These are phyloP conservation scores for Boloria euphrosyne DNA, from an alignment of 2,888 invertebrate species.

Conservation along the genomic window DNA sequence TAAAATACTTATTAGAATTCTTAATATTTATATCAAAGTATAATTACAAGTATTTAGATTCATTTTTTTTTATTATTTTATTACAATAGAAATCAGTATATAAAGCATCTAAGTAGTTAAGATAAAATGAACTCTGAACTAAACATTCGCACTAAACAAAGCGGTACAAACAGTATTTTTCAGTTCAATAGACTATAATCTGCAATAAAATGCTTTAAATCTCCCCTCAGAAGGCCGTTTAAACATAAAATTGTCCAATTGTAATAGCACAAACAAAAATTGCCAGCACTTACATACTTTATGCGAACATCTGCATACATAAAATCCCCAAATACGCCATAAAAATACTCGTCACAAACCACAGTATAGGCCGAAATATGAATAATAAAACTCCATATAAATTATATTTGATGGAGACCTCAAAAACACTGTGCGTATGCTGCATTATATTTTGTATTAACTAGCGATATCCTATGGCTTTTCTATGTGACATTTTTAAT, in stretches of 20 bases:
- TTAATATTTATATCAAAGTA: too few relatives aligned
- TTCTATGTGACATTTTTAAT: not conserved
- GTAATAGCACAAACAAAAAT: conserved; percentile 12
- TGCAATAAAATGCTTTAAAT: conserved; percentile 5
- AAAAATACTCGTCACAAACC: conserved; percentile 27
- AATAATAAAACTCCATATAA: conserved; percentile 25
- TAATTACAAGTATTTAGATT: too few relatives aligned
- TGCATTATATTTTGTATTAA: not conserved
- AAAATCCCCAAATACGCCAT: conserved; percentile 26
- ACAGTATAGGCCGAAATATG: conserved; percentile 24
- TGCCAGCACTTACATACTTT: conserved; percentile 10
- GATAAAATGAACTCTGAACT: too few relatives aligned
- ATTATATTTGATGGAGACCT: conserved; percentile 17
- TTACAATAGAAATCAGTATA: too few relatives aligned
- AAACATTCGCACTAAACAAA: too few relatives aligned
- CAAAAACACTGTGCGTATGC: conserved; percentile 6
- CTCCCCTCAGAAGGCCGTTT: not conserved
- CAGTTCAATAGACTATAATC: not conserved
- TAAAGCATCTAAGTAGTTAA: too few relatives aligned
- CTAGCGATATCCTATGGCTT: not conserved
- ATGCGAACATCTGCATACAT: conserved; percentile 16
- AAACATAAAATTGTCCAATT: not conserved
- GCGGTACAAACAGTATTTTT: too few relatives aligned
- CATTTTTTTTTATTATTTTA: too few relatives aligned
- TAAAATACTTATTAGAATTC: too few relatives aligned